phyloP scores from a whole-genome alignment of 2,888 invertebrate species.

The Papilio elwesi region DNA sequence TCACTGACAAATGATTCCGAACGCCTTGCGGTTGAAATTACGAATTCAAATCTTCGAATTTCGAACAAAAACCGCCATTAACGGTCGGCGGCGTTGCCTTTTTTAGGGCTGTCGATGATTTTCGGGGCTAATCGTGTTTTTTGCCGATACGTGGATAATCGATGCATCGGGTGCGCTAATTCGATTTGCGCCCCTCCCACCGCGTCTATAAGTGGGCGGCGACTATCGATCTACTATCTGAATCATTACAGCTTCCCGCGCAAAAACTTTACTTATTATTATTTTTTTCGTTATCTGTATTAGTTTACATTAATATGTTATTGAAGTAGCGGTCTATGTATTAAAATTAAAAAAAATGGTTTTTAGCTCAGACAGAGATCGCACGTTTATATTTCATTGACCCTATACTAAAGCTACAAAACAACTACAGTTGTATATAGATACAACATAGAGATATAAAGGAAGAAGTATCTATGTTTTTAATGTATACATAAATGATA shows the following conservation, averaged over 20 bases:
- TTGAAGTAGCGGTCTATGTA: neutral
- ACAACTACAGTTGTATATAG: neutral
- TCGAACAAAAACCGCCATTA: constrained; percentile 83
- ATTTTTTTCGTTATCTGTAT: constrained; percentile 21
- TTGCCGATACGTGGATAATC: constrained; percentile 79
- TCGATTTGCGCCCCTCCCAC: constrained; percentile 80
- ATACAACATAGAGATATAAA: no score
- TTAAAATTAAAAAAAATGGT: neutral
- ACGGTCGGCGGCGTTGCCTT: constrained; percentile 74
- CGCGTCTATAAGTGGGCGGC: constrained; percentile 74
- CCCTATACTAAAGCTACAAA: neutral
- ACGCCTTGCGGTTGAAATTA: constrained; percentile 83
- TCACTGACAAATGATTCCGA: constrained; percentile 84
- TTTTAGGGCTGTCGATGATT: constrained; percentile 81
- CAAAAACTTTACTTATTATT: constrained; percentile 43
- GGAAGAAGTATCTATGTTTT: no score
- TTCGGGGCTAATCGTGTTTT: constrained; percentile 82
- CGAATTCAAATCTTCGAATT: constrained; percentile 83
- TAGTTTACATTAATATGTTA: constrained; percentile 17
- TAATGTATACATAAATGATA: neutral
- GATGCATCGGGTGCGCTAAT: constrained; percentile 80
- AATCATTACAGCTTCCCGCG: constrained; percentile 59
- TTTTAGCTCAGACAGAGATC: no score
- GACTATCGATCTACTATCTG: constrained; percentile 73
- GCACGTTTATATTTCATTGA: no score